Evolutionary conservation across 1,140 invertebrate genomes (phyloP).

Genomic region (Odontomachus brunneus): DNA sequence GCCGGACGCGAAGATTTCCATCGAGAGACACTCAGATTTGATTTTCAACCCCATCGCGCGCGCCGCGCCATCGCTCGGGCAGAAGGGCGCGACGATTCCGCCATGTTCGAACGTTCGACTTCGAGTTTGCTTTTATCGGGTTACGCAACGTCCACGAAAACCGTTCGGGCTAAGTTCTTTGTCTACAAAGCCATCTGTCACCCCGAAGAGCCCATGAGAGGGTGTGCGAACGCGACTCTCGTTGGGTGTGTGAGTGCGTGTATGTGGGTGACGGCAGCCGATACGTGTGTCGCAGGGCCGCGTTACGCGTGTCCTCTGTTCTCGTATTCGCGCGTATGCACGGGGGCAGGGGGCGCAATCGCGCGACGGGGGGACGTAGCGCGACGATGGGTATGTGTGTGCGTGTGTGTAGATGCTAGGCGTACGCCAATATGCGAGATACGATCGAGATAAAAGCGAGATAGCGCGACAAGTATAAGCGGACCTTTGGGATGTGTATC

Average conservation of each 20-base stretch:
- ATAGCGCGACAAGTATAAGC: constrained; percentile 76
- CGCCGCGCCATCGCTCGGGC: constrained; percentile 2
- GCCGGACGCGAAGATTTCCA: constrained; percentile 54
- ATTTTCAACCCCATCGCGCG: constrained; percentile 79
- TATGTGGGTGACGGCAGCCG: constrained; percentile 43
- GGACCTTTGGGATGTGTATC: constrained; percentile 75
- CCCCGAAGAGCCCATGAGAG: constrained; percentile 58
- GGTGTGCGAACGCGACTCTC: constrained; percentile 33
- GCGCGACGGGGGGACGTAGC: too few species aligned
- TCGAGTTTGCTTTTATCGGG: constrained; percentile 77
- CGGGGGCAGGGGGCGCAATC: too few species aligned
- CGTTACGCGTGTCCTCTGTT: constrained; percentile 42
- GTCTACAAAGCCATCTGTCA: constrained; percentile 79
- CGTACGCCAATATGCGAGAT: constrained; percentile 67
- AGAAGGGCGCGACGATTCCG: not conserved
- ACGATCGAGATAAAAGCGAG: constrained; percentile 77
- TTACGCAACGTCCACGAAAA: constrained; percentile 77
- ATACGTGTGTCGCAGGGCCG: constrained; percentile 38
- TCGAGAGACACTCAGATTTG: constrained; percentile 70
- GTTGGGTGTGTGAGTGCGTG: not conserved
- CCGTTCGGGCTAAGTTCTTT: constrained; percentile 77
- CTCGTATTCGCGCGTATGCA: constrained; percentile 25
- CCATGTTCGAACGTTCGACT: constrained; percentile 69
- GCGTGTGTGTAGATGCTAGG: constrained; percentile 37
- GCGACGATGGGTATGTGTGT: constrained; percentile 9